Evolutionary conservation across 1,140 invertebrate genomes (phyloP).

Genomic region (Neoseiulus cucumeris): DNA sequence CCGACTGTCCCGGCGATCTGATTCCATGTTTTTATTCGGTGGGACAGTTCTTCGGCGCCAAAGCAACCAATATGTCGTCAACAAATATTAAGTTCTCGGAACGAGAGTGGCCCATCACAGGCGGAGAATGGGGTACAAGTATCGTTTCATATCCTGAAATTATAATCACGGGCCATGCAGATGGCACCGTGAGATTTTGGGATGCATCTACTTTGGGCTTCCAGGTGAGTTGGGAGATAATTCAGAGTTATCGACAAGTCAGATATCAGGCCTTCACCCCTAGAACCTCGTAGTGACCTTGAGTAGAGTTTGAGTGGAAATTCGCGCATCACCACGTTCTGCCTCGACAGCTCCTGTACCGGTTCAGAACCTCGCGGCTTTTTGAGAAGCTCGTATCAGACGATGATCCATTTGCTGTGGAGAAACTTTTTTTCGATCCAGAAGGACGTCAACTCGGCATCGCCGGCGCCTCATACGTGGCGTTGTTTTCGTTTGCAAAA

Average conservation of each 20-base stretch:
- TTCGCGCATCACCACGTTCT: conserved; percentile 31
- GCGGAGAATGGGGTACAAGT: conserved; percentile 75
- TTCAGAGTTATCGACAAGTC: neutral
- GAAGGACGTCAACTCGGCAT: conserved; percentile 74
- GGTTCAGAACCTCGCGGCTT: conserved; percentile 86
- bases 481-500: conserved; percentile 86
- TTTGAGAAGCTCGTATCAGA: conserved; percentile 57
- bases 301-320: neutral
- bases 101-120: conserved; percentile 81
- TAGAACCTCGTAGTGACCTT: too few relatives aligned
- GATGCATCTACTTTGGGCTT: conserved; percentile 53
- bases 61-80: conserved; percentile 28
- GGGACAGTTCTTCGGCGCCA: conserved; percentile 34
- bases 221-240: neutral
- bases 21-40: conserved; percentile 81
- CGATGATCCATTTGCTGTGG: conserved; percentile 80
- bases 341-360: conserved; percentile 77
- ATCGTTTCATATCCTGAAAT: conserved; percentile 90
- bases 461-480: conserved; percentile 74
- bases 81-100: conserved; percentile 38
- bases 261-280: conserved; percentile 13
- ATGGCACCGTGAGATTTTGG: conserved; percentile 93
- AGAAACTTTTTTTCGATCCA: conserved; percentile 71
- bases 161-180: conserved; percentile 84
- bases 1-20: conserved; percentile 89